Evolutionary conservation across 92 coral and sea anemone species (phyloP), one percentile per base, ranked within the genome.

Genomic region (Ricordea florida): DNA sequence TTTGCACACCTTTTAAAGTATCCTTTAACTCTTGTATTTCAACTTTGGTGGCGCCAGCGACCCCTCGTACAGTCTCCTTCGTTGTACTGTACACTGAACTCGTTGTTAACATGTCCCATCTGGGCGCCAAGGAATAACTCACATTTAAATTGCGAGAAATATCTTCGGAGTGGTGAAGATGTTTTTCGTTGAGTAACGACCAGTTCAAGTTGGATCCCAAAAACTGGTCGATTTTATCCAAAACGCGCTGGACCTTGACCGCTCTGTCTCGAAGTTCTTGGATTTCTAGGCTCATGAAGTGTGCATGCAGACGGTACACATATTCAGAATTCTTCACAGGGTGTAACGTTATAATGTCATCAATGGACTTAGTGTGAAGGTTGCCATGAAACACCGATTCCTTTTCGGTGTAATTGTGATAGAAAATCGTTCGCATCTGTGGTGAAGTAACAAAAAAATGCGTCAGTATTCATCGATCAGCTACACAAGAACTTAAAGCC

Each of bases 401-500:
- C 62, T 74, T 84, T 24, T 73, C 34, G 38, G 89, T 84, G 56
- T 87, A 94, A 57, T 93, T 88, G 76, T 93, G 98, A 45, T 90
- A 87, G 56, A 93, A 93, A 57, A 90, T 37, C 22, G 86, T 89
- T 23, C 86, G 92, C 98, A 90, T 93, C 98, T 93, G 91, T n/a
- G n/a, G n/a, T n/a, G n/a, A n/a, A n/a, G n/a, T n/a, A n/a, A n/a
- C n/a, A n/a, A n/a, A n/a, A n/a, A n/a, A n/a, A n/a, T n/a, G n/a
- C n/a, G n/a, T n/a, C n/a, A n/a, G n/a, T n/a, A n/a, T n/a, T n/a
- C n/a, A n/a, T n/a, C n/a, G n/a, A n/a, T n/a, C n/a, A n/a, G n/a
- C n/a, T n/a, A n/a, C n/a, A n/a, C n/a, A n/a, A n/a, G n/a, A n/a
- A n/a, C n/a, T n/a, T n/a, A n/a, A n/a, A n/a, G n/a, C n/a, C n/a